phyloP scores from a whole-genome alignment of 2,888 invertebrate species.

The Tinea semifulvella region DNA sequence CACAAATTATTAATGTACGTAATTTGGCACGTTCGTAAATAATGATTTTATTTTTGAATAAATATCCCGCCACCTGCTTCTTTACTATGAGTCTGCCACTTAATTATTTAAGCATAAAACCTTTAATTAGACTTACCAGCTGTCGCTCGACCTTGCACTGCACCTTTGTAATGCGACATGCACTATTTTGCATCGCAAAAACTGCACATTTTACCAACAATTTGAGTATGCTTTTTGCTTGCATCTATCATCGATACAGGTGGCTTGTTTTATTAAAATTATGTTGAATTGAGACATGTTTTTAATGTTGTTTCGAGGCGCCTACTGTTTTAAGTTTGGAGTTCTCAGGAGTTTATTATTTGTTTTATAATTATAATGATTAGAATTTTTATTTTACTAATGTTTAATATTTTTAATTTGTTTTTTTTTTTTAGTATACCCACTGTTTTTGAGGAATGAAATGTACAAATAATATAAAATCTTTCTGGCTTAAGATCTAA shows the following conservation, averaged over 20 bases:
- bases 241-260: slow-evolving; percentile 1
- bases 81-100: slow-evolving; percentile 33
- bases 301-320: neutral
- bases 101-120: slow-evolving; percentile 65
- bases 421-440: no score
- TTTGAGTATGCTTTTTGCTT: slow-evolving; percentile 25
- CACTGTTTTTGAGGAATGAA: no score
- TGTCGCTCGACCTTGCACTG: slow-evolving; percentile 51
- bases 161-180: slow-evolving; percentile 57
- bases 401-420: no score
- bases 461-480: no score
- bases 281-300: neutral
- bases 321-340: no score
- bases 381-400: no score
- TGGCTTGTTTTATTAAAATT: slow-evolving; percentile 7
- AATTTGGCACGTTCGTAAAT: slow-evolving; percentile 57
- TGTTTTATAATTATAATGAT: no score
- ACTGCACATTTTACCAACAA: slow-evolving; percentile 43
- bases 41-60: slow-evolving; percentile 58
- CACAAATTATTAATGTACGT: slow-evolving; percentile 38
- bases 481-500: no score
- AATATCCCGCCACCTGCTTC: slow-evolving; percentile 46
- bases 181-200: slow-evolving; percentile 56
- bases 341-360: no score
- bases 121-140: slow-evolving; percentile 60